Percentiles rank a stretch among this genome's conserved stretches.
Conservation (phyloP, 1,140 invertebrate genomes). For the Drosophila nigrodunni region DNA sequence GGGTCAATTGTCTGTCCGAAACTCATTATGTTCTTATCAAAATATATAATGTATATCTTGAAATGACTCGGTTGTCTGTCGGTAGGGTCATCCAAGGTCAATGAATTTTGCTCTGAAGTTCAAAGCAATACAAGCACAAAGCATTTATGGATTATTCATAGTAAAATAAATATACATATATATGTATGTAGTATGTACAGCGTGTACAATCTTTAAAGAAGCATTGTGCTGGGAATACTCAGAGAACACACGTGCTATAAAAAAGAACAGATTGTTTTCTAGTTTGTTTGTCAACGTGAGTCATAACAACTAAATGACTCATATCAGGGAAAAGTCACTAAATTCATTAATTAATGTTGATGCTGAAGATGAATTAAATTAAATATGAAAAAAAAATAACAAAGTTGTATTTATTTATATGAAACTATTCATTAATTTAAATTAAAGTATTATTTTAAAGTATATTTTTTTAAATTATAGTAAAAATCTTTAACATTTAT, state of each 20-base stretch:
- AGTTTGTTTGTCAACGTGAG: neutral
- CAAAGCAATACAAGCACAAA: neutral
- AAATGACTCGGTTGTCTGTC: conserved; percentile 1
- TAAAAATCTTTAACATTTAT: too few species aligned
- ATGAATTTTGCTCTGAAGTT: conserved; percentile 9
- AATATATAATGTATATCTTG: neutral
- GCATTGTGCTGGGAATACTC: neutral
- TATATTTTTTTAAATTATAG: too few species aligned
- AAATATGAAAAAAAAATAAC: too few species aligned
- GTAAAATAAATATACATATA: neutral
- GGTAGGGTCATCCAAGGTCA: conserved; percentile 25
- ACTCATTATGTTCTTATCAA: conserved; percentile 15
- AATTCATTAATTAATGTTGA: conserved; percentile 3
- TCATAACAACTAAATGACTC: neutral
- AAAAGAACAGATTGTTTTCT: conserved; percentile 9
- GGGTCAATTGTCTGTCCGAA: conserved; percentile 37
- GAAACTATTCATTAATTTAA: too few species aligned
- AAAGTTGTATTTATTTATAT: too few species aligned
- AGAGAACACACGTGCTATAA: conserved; percentile 6
- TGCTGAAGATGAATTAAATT: neutral
- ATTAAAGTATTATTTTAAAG: too few species aligned
- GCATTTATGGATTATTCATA: conserved; percentile 12
- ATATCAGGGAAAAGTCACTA: neutral
- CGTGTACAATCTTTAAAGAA: neutral
- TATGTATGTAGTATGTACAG: too few species aligned